Evolutionary conservation across 2,113 vertebrate genomes (phyloP).

Genomic region (Hydrolagus affinis): DNA sequence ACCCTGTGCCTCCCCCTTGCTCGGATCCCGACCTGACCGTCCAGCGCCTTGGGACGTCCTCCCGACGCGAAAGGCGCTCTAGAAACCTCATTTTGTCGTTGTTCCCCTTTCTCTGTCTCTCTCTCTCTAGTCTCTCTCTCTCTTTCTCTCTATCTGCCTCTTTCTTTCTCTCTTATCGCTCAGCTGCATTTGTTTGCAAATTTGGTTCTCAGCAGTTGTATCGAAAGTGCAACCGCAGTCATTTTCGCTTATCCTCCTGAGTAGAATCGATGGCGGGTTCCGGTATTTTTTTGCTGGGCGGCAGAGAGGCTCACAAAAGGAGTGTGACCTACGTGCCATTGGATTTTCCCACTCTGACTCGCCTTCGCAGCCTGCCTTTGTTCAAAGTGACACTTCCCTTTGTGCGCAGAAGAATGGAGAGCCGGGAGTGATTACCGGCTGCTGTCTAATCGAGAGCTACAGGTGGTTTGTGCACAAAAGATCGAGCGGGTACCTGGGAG

Average conservation of each 20-base stretch:
- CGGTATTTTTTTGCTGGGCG: not conserved
- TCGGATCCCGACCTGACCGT: no score
- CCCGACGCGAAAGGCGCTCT: no score
- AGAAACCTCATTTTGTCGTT: no score
- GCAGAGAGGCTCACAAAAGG: not conserved
- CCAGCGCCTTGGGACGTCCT: no score
- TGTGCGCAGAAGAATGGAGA: no score
- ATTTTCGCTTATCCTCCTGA: conserved; percentile 1
- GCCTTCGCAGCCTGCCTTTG: not conserved
- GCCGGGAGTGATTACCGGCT: not conserved
- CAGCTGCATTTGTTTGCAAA: no score
- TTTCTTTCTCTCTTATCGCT: no score
- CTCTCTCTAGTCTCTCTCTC: no score
- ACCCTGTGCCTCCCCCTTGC: no score
- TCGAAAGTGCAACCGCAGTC: not conserved
- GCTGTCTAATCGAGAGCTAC: not conserved
- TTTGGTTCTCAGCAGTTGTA: no score
- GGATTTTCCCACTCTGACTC: not conserved
- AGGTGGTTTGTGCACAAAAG: not conserved
- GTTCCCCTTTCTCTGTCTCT: not conserved
- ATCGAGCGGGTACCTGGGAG: not conserved
- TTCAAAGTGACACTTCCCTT: not conserved
- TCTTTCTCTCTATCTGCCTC: no score
- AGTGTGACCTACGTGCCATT: no score
- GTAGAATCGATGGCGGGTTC: not conserved